phyloP scores from a whole-genome alignment of 2,888 invertebrate genomes.

The Cactoblastis cactorum region DNA sequence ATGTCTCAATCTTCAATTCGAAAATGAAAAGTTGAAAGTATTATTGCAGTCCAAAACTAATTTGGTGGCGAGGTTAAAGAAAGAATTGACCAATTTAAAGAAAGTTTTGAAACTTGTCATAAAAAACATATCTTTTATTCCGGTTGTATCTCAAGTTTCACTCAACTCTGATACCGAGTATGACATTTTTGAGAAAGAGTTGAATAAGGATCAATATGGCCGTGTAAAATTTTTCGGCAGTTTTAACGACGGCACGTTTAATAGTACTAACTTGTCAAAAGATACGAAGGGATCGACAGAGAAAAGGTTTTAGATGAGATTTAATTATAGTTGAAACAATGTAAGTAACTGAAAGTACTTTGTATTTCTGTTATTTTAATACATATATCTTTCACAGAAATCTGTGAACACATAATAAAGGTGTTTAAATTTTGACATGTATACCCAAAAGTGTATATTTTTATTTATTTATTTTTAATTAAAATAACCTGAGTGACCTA shows the following conservation, averaged over 20 bases:
- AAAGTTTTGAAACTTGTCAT: constrained; percentile 47
- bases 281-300: not conserved
- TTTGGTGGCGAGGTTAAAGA: constrained; percentile 46
- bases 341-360: not conserved
- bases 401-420: too few species aligned
- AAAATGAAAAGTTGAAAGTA: constrained; percentile 57
- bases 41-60: constrained; percentile 50
- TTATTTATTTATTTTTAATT: too few species aligned
- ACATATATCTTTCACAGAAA: not conserved
- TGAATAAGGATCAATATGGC: constrained; percentile 1
- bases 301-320: not conserved
- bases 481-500: not conserved
- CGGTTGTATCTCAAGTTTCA: constrained; percentile 21
- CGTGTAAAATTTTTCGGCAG: not conserved
- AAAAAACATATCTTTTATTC: constrained; percentile 40
- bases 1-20: constrained; percentile 46
- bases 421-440: too few species aligned
- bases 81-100: constrained; percentile 49
- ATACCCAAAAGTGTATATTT: too few species aligned
- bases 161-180: not conserved
- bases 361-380: not conserved
- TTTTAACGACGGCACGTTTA: not conserved
- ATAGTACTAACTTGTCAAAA: not conserved
- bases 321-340: not conserved
- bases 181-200: constrained; percentile 5